Evolutionary conservation across 37 sponge, comb jelly and placozoan genomes (phyloP).

Genomic region (Oopsacas minuta): DNA sequence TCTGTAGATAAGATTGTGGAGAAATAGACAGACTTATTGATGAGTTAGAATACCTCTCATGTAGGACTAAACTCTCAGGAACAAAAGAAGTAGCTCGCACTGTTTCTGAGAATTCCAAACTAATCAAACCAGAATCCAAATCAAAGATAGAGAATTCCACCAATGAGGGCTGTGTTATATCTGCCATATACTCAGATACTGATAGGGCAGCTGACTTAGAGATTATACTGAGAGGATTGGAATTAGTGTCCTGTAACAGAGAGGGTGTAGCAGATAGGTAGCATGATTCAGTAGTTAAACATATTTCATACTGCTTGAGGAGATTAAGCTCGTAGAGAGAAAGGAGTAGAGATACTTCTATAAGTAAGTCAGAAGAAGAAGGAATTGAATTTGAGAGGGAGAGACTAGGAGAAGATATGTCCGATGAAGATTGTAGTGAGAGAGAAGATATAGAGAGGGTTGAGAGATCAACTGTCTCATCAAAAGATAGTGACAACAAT

Average conservation of each 20-base stretch:
- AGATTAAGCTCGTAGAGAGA: constrained; percentile 42
- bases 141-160: constrained; percentile 31
- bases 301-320: constrained; percentile 50
- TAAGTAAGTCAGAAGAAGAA: constrained; percentile 30
- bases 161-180: constrained; percentile 50
- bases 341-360: constrained; percentile 33
- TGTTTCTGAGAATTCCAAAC: constrained; percentile 29
- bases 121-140: constrained; percentile 13
- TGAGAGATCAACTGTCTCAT: constrained; percentile 59
- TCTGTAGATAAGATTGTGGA: background rate
- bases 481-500: constrained; percentile 48
- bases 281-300: constrained; percentile 43
- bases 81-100: constrained; percentile 48
- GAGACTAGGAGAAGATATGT: background rate
- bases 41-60: background rate
- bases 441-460: constrained; percentile 26
- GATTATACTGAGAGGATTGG: constrained; percentile 39
- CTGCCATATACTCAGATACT: constrained; percentile 33
- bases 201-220: constrained; percentile 26
- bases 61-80: background rate
- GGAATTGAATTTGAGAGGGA: constrained; percentile 25
- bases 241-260: constrained; percentile 45
- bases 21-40: background rate
- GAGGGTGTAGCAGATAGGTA: constrained; percentile 36
- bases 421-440: constrained; percentile 41